These are phyloP conservation scores for Drosophila rufa DNA, from an alignment of 1,140 invertebrate species.

Conservation along the genomic window DNA sequence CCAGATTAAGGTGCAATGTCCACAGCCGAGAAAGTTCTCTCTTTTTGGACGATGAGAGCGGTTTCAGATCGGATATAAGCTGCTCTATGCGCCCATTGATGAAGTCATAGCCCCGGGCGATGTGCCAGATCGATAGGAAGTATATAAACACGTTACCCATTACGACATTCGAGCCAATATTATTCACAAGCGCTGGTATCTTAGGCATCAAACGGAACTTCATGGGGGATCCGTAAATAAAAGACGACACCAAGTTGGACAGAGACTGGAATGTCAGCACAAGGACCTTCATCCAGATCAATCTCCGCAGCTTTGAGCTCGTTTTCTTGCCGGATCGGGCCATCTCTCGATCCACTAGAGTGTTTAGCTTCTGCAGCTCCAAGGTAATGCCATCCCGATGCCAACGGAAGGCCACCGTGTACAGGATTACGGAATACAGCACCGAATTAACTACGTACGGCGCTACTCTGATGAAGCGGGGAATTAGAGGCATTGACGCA, in stretches of 20 bases:
- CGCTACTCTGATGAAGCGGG: background rate
- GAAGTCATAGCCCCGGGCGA: constrained; percentile 5
- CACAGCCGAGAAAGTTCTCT: background rate
- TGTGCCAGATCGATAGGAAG: background rate
- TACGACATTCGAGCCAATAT: background rate
- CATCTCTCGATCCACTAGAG: constrained; percentile 1
- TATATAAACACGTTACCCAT: background rate
- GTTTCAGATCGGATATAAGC: too few relatives aligned
- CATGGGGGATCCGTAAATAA: background rate
- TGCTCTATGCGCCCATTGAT: background rate
- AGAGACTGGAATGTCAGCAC: background rate
- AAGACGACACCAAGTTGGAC: background rate
- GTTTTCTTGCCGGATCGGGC: background rate
- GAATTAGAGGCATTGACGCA: background rate
- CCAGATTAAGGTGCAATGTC: background rate
- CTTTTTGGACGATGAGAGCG: background rate
- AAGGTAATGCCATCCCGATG: background rate
- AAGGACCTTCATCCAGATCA: background rate
- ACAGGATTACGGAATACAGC: background rate
- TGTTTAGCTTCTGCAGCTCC: background rate
- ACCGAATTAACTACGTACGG: background rate
- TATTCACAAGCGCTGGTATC: background rate
- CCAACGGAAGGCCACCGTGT: background rate
- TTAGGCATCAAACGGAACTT: background rate
- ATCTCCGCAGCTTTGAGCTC: background rate